Base-by-base conservation (phyloP, 2,888 invertebrate species). In the Andrena camellia region DNA sequence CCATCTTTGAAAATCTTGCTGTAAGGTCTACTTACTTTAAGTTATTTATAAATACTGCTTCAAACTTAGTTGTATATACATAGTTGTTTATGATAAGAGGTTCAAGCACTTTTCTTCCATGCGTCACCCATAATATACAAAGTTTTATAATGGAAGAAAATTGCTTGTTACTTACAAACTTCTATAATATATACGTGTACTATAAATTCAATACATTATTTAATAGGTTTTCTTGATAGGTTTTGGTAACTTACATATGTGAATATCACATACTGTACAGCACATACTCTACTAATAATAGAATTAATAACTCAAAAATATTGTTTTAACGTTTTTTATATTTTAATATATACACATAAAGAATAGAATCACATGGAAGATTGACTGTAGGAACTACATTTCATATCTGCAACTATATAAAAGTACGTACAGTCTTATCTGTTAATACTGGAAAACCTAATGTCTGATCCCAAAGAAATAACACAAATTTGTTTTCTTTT, bases 1-100 rank as follows among this genome's bases (percentile, higher is more conserved):
- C 8, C 29, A 50, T 7, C 13, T 23, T 54, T 33, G 54, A 31
- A 17, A 35, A 26, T 42, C 62, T 17, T 67, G 50, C 60, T 67
- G 76, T 78, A 59, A 78, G 29, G 20, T 1, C n/a, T 78, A 78
- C 67, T 62, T 78, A 67, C 54, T 29, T 68, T 78, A 76, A 76
- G 52, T 78, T 67, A 68, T 78, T 63, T 68, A 79, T 78, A 78
- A 78, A 78, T 80, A 80, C 42, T 52, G 23, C 42, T 67, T 79
- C 60, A 6, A 42, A 29, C 35, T 48, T 59, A 66, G 29, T 23
- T 74, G 23, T 20, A 68, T 10, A 35, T 76, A 63, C 31, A 62
- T 20, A 20, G 23, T 71, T 64, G 59, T 17, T 35, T 64, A 50
- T 60, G 33, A 48, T 67, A 71, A 54, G 60, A 71, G 31, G 29